phyloP scores from a whole-genome alignment of 2,797 vertebrate genomes.

The Enoplosus armatus region DNA sequence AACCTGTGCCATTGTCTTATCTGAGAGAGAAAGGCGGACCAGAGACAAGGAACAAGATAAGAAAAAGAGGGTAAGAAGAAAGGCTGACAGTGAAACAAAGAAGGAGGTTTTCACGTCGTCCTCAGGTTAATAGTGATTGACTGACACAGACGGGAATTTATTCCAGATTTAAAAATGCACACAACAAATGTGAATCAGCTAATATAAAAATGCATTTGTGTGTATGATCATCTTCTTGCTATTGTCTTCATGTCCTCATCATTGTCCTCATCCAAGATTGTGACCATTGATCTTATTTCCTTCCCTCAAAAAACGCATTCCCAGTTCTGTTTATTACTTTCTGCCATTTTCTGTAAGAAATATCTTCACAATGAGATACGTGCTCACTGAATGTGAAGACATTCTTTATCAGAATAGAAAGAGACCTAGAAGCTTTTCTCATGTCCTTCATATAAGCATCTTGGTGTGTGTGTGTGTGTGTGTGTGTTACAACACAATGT shows the following conservation, averaged over 20 bases:
- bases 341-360: not conserved
- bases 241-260: no score
- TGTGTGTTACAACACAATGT: not conserved
- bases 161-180: not conserved
- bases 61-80: not conserved
- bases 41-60: not conserved
- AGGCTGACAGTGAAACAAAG: not conserved
- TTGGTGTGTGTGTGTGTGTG: not conserved
- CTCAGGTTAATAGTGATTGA: not conserved
- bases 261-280: not conserved
- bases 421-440: not conserved
- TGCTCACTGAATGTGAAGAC: not conserved
- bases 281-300: not conserved
- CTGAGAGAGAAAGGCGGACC: no score
- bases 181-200: not conserved
- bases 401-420: not conserved
- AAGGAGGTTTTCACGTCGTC: not conserved
- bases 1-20: not conserved
- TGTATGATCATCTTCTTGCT: no score
- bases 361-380: not conserved
- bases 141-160: not conserved
- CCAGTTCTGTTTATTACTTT: not conserved
- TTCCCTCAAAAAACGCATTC: not conserved
- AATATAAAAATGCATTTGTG: not conserved
- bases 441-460: not conserved